Evolutionary conservation across 2,113 vertebrate species (phyloP).

Genomic region (Cepphus grylle): DNA sequence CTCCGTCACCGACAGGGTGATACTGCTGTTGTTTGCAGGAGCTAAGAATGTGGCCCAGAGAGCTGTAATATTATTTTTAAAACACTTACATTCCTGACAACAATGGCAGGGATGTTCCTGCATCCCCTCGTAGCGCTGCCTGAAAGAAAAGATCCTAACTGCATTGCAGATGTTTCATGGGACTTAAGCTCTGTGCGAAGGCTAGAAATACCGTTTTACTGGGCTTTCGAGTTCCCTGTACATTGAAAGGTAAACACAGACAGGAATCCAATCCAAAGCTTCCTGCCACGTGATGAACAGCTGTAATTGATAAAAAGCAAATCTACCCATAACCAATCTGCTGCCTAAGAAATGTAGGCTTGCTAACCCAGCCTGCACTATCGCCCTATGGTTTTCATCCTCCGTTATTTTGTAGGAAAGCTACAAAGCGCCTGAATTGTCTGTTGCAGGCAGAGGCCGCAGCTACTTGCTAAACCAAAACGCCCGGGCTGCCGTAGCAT

Average conservation of each 20-base stretch:
- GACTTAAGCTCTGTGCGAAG: neutral
- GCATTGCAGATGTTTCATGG: constrained; percentile 6
- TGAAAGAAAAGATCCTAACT: neutral
- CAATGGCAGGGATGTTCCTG: neutral
- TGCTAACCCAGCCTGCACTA: fast-evolving
- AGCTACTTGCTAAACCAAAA: neutral
- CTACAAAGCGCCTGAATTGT: neutral
- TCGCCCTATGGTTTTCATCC: fast-evolving
- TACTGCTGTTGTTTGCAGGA: neutral
- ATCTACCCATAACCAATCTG: neutral
- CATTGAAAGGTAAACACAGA: neutral
- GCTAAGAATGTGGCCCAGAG: neutral
- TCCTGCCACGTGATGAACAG: neutral
- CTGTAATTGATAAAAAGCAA: neutral
- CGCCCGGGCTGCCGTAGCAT: neutral
- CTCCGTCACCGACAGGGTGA: neutral
- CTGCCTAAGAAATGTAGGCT: neutral
- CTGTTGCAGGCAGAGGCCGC: neutral
- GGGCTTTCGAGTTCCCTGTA: neutral
- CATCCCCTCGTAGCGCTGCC: neutral
- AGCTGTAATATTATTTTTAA: neutral
- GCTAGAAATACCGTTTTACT: neutral
- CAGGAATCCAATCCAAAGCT: neutral
- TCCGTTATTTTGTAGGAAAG: neutral
- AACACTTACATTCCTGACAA: neutral